Conservation (phyloP, 2,888 invertebrate species). For the Lithophane ornitopus region DNA sequence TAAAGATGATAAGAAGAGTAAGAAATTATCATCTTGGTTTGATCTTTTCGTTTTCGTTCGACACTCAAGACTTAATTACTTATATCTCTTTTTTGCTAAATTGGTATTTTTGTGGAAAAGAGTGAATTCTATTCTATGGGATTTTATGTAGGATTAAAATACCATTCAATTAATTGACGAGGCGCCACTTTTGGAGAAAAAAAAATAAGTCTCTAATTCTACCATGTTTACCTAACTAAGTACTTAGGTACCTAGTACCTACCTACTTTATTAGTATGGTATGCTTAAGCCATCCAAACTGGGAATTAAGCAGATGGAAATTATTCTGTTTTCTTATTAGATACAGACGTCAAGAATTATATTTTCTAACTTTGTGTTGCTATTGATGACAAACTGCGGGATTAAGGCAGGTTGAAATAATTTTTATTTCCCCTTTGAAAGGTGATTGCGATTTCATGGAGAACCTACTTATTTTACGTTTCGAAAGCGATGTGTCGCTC, state of each 20-base stretch:
- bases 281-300: neutral
- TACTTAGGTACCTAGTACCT: too few relatives aligned
- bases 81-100: too few relatives aligned
- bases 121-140: neutral
- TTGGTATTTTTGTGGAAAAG: neutral
- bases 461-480: neutral
- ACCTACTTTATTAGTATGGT: neutral
- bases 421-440: too few relatives aligned
- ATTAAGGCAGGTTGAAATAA: neutral
- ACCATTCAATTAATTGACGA: neutral
- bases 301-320: neutral
- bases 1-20: neutral
- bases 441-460: neutral
- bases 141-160: neutral
- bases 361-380: too few relatives aligned
- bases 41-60: neutral
- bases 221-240: neutral
- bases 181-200: neutral
- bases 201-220: neutral
- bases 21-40: neutral
- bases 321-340: too few relatives aligned
- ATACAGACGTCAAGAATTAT: too few relatives aligned
- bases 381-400: too few relatives aligned
- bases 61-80: too few relatives aligned
- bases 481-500: neutral